phyloP scores from a whole-genome alignment of 92 coral and sea anemone genomes.

The Bergia sp. region DNA sequence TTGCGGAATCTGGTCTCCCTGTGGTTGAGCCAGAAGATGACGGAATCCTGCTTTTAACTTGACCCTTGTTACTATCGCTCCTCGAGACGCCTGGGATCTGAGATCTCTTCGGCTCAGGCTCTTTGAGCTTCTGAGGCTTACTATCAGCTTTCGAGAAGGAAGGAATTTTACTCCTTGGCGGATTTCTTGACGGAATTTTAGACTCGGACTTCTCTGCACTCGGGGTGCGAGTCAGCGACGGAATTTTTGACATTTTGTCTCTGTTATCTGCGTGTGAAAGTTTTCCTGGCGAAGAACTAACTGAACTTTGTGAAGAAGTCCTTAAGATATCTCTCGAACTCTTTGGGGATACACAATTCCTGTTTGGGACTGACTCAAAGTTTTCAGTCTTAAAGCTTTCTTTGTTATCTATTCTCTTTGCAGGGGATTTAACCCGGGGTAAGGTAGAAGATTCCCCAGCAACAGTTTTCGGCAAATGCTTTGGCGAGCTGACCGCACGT shows the following conservation, averaged over 20 bases:
- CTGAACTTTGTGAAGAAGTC: slow-evolving; percentile 58
- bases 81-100: slow-evolving; percentile 70
- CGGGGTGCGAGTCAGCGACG: slow-evolving; percentile 71
- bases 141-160: slow-evolving; percentile 69
- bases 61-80: slow-evolving; percentile 53
- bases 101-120: slow-evolving; percentile 60
- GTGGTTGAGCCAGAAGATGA: slow-evolving; percentile 42
- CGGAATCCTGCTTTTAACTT: slow-evolving; percentile 62
- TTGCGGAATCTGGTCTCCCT: slow-evolving; percentile 75
- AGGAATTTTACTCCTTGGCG: slow-evolving; percentile 86
- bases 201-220: slow-evolving; percentile 53
- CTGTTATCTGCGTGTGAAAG: slow-evolving; percentile 42
- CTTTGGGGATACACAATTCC: slow-evolving; percentile 44
- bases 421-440: slow-evolving; percentile 39
- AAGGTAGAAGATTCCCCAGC: slow-evolving; percentile 18
- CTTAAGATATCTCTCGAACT: slow-evolving; percentile 30
- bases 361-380: background rate
- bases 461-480: background rate
- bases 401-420: background rate
- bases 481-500: slow-evolving; percentile 26
- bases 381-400: background rate
- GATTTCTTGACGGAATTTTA: slow-evolving; percentile 76
- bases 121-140: slow-evolving; percentile 50
- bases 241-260: slow-evolving; percentile 85
- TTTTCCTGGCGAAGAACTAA: slow-evolving; percentile 38